Evolutionary conservation across 2,888 invertebrate species (phyloP).

Genomic region (Aethes cnicana): DNA sequence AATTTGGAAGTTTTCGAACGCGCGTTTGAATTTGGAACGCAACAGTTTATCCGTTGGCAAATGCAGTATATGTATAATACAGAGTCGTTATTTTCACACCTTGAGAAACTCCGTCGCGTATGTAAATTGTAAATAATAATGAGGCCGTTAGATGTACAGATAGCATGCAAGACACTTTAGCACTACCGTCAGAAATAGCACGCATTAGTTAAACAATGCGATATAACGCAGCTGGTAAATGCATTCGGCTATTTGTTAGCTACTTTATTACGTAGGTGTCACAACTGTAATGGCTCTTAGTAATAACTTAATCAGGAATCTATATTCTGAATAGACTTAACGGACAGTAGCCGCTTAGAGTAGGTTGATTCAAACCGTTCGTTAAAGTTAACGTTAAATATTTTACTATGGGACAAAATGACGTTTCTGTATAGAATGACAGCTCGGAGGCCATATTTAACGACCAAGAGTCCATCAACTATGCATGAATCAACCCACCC

Average conservation of each 20-base stretch:
- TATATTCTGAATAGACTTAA: too few relatives aligned
- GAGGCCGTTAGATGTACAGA: slow-evolving; percentile 6
- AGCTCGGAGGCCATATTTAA: too few relatives aligned
- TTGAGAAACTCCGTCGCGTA: not conserved
- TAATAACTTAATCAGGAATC: not conserved
- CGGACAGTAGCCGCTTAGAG: too few relatives aligned
- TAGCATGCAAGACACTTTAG: not conserved
- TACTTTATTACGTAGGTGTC: slow-evolving; percentile 2
- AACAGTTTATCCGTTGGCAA: not conserved
- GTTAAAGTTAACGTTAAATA: too few relatives aligned
- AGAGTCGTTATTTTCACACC: not conserved
- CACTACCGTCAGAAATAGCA: not conserved
- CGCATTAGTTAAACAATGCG: slow-evolving; percentile 12
- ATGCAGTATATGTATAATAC: too few relatives aligned
- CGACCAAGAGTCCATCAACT: too few relatives aligned
- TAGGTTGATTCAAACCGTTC: too few relatives aligned
- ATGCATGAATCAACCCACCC: too few relatives aligned
- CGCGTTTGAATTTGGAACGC: not conserved
- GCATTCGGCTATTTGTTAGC: slow-evolving; percentile 9
- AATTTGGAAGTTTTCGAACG: slow-evolving; percentile 12
- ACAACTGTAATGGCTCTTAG: too few relatives aligned
- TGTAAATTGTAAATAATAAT: not conserved
- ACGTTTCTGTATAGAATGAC: too few relatives aligned
- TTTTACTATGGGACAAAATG: too few relatives aligned
- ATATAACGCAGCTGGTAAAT: slow-evolving; percentile 10